Evolutionary conservation across 2,888 invertebrate genomes (phyloP).

Genomic region (Tinea semifulvella): DNA sequence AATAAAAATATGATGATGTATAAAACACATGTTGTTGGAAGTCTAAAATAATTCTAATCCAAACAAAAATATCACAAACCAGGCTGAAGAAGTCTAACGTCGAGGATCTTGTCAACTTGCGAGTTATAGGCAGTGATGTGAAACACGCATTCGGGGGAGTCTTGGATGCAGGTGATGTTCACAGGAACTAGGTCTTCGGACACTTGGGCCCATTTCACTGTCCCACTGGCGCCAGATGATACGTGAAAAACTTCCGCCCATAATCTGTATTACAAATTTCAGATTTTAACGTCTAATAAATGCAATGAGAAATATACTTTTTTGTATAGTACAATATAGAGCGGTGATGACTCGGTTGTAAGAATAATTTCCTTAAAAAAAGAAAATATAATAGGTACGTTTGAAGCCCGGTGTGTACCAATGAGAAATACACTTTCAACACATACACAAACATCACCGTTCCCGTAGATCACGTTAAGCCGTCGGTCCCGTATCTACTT

Average conservation of each 20-base stretch:
- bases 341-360: no score
- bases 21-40: constrained; percentile 99
- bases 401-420: no score
- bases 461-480: no score
- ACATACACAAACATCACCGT: no score
- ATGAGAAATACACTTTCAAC: no score
- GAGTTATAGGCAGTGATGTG: constrained; percentile 99
- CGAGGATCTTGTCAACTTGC: constrained; percentile 98
- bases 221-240: constrained; percentile 90
- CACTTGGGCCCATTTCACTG: constrained; percentile 97
- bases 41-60: constrained; percentile 95
- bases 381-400: no score
- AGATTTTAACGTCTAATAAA: no score
- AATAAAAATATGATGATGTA: no score
- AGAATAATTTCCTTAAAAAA: no score
- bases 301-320: no score
- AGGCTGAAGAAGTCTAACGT: constrained; percentile 95
- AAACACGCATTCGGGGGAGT: constrained; percentile 95
- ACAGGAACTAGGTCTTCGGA: constrained; percentile 98
- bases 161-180: constrained; percentile 97
- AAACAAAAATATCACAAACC: constrained; percentile 73
- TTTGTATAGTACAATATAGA: no score
- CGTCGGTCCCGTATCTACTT: no score
- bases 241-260: constrained; percentile 99
- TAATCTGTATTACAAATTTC: constrained; percentile 73